These are phyloP conservation scores for Harmothoe impar DNA, from an alignment of 2,888 invertebrate genomes.

Conservation along the genomic window DNA sequence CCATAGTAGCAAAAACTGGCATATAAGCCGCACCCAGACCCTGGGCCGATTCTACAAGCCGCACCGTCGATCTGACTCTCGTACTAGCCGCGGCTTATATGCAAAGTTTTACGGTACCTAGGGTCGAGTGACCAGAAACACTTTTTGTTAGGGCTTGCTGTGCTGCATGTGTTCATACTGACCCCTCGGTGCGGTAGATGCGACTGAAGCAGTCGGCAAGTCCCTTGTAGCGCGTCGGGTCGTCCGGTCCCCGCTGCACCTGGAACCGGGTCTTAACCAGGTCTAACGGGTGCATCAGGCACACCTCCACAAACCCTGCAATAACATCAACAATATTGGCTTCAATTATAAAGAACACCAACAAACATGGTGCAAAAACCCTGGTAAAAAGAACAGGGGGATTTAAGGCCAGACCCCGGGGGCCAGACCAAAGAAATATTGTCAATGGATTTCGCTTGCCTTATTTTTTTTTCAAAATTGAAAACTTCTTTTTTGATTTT, in stretches of 20 bases:
- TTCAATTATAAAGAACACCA: conserved; percentile 66
- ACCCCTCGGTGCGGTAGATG: conserved; percentile 93
- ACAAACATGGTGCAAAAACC: neutral
- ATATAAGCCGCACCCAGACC: too few species aligned
- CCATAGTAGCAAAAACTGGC: too few species aligned
- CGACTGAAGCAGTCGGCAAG: conserved; percentile 93
- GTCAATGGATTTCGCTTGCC: too few species aligned
- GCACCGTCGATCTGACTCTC: too few species aligned
- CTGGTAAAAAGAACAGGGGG: conserved; percentile 43
- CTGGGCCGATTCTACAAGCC: too few species aligned
- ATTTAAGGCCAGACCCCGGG: neutral
- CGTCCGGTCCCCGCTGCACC: conserved; percentile 86
- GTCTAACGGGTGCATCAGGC: conserved; percentile 97
- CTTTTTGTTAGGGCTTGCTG: neutral
- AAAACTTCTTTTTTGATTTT: too few species aligned
- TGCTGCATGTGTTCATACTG: too few species aligned
- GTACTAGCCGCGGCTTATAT: too few species aligned
- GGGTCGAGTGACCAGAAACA: neutral
- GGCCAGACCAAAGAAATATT: too few species aligned
- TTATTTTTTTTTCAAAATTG: too few species aligned
- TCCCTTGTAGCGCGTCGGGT: conserved; percentile 88
- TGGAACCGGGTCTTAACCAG: conserved; percentile 95
- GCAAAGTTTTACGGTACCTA: too few species aligned
- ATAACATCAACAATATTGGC: too few species aligned
- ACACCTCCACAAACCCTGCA: conserved; percentile 93